Conservation (phyloP, 2,888 invertebrate species). For the Meloe dianella region DNA sequence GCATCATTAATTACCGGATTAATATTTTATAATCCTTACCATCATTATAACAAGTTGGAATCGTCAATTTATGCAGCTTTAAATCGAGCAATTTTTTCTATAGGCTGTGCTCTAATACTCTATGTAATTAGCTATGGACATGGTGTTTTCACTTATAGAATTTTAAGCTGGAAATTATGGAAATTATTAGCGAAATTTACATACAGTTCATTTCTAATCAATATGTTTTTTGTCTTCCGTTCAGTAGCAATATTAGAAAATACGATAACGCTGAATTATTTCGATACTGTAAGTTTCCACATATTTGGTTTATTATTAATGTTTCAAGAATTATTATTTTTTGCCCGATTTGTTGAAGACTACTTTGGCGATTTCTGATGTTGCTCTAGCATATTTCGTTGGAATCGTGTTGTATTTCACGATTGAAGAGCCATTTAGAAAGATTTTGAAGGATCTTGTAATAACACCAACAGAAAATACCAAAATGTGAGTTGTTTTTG, state of each 20-base stretch:
- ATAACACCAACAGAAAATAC: too few species aligned
- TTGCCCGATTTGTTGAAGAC: slow-evolving; percentile 50
- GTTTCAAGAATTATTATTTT: too few species aligned
- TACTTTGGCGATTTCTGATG: slow-evolving; percentile 60
- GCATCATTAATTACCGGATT: slow-evolving; percentile 61
- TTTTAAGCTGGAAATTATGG: slow-evolving; percentile 66
- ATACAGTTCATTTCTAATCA: slow-evolving; percentile 66
- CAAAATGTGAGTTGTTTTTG: too few species aligned
- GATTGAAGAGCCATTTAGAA: slow-evolving; percentile 65
- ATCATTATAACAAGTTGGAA: slow-evolving; percentile 62
- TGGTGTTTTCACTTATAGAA: slow-evolving; percentile 51
- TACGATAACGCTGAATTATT: too few species aligned
- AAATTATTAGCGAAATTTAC: slow-evolving; percentile 66
- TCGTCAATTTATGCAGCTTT: slow-evolving; percentile 65
- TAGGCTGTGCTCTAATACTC: slow-evolving; percentile 61
- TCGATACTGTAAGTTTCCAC: too few species aligned
- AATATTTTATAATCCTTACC: slow-evolving; percentile 62
- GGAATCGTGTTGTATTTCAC: slow-evolving; percentile 63
- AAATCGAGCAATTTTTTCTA: slow-evolving; percentile 65
- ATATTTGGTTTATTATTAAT: too few species aligned
- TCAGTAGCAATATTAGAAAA: slow-evolving; percentile 54
- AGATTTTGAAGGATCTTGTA: too few species aligned
- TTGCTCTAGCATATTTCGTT: slow-evolving; percentile 60
- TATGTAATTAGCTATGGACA: slow-evolving; percentile 64
- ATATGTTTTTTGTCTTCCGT: too few species aligned